Conservation (phyloP, 2,797 vertebrate genomes). For the Balearica regulorum region DNA sequence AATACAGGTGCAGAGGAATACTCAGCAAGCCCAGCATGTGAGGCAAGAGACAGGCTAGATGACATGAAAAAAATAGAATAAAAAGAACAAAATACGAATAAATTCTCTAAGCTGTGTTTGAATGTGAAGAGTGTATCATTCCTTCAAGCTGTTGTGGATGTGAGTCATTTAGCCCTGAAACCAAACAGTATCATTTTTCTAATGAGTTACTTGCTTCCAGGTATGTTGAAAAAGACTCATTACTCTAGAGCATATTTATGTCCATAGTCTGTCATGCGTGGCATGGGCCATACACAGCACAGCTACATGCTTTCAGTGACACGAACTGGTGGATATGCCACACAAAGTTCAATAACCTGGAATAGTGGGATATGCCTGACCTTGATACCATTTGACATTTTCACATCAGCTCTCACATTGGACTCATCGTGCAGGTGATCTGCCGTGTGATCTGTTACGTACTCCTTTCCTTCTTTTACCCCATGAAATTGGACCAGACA, state of each 20-base stretch:
- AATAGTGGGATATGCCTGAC: background rate
- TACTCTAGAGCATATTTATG: background rate
- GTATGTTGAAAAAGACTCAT: background rate
- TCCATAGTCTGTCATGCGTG: background rate
- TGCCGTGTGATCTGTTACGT: background rate
- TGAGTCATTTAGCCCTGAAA: background rate
- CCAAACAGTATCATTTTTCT: background rate
- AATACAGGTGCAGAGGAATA: background rate
- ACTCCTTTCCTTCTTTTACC: background rate
- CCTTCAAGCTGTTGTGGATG: background rate
- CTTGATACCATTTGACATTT: background rate
- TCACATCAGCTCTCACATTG: background rate
- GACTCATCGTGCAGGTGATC: background rate
- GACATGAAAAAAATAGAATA: background rate
- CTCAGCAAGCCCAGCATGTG: background rate
- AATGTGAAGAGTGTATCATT: background rate
- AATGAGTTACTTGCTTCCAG: background rate
- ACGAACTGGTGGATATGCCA: background rate
- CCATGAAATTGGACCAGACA: background rate
- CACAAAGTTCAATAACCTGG: background rate
- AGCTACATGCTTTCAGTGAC: background rate
- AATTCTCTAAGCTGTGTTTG: background rate
- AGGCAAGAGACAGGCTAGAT: background rate
- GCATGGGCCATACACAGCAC: accelerated
- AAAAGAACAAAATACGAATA: background rate